Evolutionary conservation across 2,888 invertebrate genomes (phyloP).

Genomic region (Pardosa pseudoannulata): DNA sequence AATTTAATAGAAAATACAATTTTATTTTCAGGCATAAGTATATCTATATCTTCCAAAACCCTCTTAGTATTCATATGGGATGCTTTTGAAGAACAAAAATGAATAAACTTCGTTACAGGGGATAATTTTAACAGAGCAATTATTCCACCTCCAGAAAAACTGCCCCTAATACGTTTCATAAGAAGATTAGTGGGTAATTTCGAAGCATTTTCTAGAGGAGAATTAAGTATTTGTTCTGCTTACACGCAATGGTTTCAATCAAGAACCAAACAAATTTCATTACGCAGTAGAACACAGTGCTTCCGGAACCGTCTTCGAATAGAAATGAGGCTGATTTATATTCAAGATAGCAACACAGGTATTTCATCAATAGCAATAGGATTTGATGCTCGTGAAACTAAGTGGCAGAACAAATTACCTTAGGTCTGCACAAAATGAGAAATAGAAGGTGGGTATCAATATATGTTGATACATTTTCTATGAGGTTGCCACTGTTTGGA

Average conservation of each 20-base stretch:
- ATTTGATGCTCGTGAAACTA: not conserved
- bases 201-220: not conserved
- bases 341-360: not conserved
- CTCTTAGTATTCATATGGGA: no score
- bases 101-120: no score
- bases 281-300: not conserved
- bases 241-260: not conserved
- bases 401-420: not conserved
- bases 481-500: no score
- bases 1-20: no score
- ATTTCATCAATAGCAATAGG: not conserved
- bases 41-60: no score
- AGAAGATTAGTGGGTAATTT: not conserved
- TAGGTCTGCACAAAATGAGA: no score
- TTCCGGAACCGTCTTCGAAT: not conserved
- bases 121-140: no score
- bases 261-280: not conserved
- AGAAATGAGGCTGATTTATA: not conserved
- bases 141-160: no score
- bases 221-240: not conserved
- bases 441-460: no score
- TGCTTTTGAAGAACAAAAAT: no score
- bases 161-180: not conserved
- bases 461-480: no score
- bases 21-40: no score